A percentile compares a stretch with the other conserved stretches of the same genome.
Conservation (phyloP, 1,140 invertebrate genomes). For the Orchesella cincta region DNA sequence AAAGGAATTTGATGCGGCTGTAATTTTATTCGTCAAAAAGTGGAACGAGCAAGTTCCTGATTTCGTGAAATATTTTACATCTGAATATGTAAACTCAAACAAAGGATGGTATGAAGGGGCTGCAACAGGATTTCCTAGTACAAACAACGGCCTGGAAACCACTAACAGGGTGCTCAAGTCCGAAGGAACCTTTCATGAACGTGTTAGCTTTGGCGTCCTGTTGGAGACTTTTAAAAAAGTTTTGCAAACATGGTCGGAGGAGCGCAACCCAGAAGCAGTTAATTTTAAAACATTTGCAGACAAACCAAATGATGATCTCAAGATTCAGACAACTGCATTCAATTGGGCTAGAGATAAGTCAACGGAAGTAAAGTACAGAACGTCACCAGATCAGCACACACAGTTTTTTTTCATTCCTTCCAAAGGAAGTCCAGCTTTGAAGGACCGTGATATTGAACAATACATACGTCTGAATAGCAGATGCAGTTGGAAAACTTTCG, state of each 20-base stretch:
- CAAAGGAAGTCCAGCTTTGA: too few species aligned
- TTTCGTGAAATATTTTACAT: not conserved
- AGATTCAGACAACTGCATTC: not conserved
- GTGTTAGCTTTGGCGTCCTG: not conserved
- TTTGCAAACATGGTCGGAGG: not conserved
- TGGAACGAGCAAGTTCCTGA: not conserved
- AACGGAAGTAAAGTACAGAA: too few species aligned
- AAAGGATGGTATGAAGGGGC: not conserved
- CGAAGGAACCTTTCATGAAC: too few species aligned
- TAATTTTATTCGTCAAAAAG: not conserved
- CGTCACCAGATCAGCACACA: too few species aligned
- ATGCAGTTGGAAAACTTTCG: too few species aligned
- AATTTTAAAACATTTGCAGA: not conserved
- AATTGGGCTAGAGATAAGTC: not conserved
- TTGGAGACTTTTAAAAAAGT: not conserved
- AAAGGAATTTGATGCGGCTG: not conserved
- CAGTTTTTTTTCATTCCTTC: too few species aligned
- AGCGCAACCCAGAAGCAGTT: not conserved
- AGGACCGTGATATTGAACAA: too few species aligned
- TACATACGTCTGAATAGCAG: too few species aligned
- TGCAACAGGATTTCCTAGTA: not conserved
- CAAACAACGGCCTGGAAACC: not conserved
- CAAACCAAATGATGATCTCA: not conserved
- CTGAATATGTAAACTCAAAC: not conserved
- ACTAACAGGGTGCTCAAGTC: not conserved